Evolutionary conservation across 2,113 vertebrate species (phyloP), one percentile per base, ranked within the genome.

Genomic region (Camarhynchus parvulus): DNA sequence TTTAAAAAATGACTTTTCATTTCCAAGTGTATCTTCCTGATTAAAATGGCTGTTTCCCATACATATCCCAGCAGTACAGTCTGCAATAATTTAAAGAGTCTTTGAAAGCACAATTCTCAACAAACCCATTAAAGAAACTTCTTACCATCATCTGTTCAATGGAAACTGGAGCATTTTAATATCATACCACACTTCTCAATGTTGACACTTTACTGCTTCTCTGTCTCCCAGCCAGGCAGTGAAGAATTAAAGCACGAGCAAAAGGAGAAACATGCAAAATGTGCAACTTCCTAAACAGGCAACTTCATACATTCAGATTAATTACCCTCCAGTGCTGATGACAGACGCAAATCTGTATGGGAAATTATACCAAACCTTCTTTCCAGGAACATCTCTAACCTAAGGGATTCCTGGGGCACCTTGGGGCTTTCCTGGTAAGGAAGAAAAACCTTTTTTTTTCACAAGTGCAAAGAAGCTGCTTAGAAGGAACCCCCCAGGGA

Each of bases 11-110:
- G 27, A 95, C 95, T 97, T 94, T 85, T 95, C 92, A 97, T 97
- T 97, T 97, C 96, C 83, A 97, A 97, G 83, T 33, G 16, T 94
- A 91, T 97, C 95, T 97, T 97, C 91, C 91, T 98, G 97, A 98
- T 98, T 97, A 97, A 98, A 98, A 97, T 95, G 89, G 92, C 89
- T 94, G 82, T 86, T 97, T 97, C 82, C 81, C 79, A 96, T 95
- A 91, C 80, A 46, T 90, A 96, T 90, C 94, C 91, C 82, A 95
- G 79, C 92, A 92, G 64, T 74, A 56, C 42, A 67, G 79, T 79
- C 85, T 93, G 85, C 91, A 95, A 90, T 96, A 96, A 96, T 83
- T 91, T 94, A 90, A 86, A 94, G 49, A 89, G 66, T 91, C 55
- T 95, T 67, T 87, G 90, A 96, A 97, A 96, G 93, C 83, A 94